phyloP scores from a whole-genome alignment of 2,113 vertebrate genomes.

The Leptocoma aspasia region DNA sequence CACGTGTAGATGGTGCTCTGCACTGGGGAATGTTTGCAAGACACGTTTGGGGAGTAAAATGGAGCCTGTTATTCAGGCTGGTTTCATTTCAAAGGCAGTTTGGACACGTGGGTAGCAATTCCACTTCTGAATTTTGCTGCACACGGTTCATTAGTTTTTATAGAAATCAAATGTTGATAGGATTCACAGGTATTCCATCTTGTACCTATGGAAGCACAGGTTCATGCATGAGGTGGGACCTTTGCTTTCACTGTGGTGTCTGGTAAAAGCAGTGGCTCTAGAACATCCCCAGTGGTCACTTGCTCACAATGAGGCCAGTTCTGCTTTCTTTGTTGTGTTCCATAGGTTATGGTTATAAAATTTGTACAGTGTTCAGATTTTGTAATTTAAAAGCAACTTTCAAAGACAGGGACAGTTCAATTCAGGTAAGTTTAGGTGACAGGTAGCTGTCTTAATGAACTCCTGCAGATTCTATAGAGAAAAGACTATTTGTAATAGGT shows the following conservation, averaged over 20 bases:
- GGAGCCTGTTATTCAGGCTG: neutral
- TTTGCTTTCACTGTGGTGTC: neutral
- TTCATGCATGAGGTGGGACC: neutral
- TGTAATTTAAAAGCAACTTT: neutral
- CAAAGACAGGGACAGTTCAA: neutral
- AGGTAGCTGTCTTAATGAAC: neutral
- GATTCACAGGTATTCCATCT: neutral
- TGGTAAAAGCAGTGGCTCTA: neutral
- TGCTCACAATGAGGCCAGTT: neutral
- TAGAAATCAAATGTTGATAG: neutral
- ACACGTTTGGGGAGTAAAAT: neutral
- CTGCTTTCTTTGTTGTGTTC: neutral
- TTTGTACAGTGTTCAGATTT: neutral
- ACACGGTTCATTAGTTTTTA: neutral
- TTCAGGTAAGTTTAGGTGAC: neutral
- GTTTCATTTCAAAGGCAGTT: neutral
- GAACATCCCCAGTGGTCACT: neutral
- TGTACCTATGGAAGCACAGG: accelerated
- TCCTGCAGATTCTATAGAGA: neutral
- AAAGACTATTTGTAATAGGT: neutral
- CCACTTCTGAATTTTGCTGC: neutral
- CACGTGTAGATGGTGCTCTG: neutral
- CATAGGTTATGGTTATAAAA: neutral
- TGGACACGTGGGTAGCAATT: neutral
- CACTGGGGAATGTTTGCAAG: neutral